Percentiles rank a stretch among this genome's conserved stretches.
phyloP scores from a whole-genome alignment of 2,797 vertebrate species.

The Hybognathus amarus region DNA sequence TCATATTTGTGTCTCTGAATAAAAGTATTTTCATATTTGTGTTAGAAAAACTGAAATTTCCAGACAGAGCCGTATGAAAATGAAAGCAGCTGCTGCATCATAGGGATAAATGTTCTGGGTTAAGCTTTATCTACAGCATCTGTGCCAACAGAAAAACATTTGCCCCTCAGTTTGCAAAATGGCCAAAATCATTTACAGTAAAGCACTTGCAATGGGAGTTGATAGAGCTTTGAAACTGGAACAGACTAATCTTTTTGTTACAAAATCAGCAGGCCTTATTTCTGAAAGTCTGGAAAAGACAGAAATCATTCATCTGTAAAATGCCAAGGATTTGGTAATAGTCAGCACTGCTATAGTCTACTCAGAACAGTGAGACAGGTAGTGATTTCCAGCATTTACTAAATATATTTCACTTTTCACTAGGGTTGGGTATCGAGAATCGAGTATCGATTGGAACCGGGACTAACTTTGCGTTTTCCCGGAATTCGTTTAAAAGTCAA shows the following conservation, averaged over 20 bases:
- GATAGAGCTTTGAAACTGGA: background rate
- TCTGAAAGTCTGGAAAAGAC: background rate
- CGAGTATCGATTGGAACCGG: too few species aligned
- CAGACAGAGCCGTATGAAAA: background rate
- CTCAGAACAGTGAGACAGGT: background rate
- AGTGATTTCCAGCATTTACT: background rate
- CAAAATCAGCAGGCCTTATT: background rate
- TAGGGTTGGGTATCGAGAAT: too few species aligned
- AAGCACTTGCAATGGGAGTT: background rate
- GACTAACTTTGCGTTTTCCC: too few species aligned
- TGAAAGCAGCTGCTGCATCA: constrained; percentile 12
- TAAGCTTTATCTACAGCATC: constrained; percentile 22
- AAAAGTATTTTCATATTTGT: background rate
- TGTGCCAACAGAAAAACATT: constrained; percentile 26
- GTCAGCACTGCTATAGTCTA: background rate
- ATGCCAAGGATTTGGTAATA: background rate
- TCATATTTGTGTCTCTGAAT: background rate
- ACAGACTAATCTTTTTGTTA: background rate
- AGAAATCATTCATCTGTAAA: background rate
- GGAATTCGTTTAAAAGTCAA: too few species aligned
- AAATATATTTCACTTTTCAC: background rate
- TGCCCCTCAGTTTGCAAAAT: constrained; percentile 12
- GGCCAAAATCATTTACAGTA: background rate
- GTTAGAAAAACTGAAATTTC: background rate
- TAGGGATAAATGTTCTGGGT: background rate